Percentiles rank a stretch among this genome's conserved stretches.
These are phyloP conservation scores for Eilema caniola DNA, from an alignment of 2,888 invertebrate species.

Conservation along the genomic window DNA sequence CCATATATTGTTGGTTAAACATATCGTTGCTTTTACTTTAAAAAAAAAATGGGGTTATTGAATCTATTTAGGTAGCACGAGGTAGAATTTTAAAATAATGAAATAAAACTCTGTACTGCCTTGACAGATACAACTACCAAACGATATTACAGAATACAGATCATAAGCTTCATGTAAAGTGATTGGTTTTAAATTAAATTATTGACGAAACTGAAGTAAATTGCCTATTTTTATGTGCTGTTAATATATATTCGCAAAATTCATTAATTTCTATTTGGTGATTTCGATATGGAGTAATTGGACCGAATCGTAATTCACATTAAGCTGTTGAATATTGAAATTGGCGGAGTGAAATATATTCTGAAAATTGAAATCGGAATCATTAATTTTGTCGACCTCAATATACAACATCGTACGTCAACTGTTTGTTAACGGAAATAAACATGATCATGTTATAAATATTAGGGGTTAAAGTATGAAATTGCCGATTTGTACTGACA, in stretches of 20 bases:
- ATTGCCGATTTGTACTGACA: too few species aligned
- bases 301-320: not conserved
- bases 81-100: too few species aligned
- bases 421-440: too few species aligned
- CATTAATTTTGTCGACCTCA: not conserved
- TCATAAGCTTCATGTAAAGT: not conserved
- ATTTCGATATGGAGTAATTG: not conserved
- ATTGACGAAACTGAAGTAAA: too few species aligned
- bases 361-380: not conserved
- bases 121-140: not conserved
- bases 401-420: not conserved
- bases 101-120: too few species aligned
- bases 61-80: too few species aligned
- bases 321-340: not conserved
- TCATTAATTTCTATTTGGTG: not conserved
- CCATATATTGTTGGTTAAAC: too few species aligned
- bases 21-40: too few species aligned
- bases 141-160: not conserved
- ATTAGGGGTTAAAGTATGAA: too few species aligned
- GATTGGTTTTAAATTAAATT: not conserved
- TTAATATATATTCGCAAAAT: conserved; percentile 1
- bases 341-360: not conserved
- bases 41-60: too few species aligned
- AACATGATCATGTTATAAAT: too few species aligned
- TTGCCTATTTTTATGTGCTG: not conserved